Conservation (phyloP, 2,113 vertebrate species). For the Dipodomys ordii region DNA sequence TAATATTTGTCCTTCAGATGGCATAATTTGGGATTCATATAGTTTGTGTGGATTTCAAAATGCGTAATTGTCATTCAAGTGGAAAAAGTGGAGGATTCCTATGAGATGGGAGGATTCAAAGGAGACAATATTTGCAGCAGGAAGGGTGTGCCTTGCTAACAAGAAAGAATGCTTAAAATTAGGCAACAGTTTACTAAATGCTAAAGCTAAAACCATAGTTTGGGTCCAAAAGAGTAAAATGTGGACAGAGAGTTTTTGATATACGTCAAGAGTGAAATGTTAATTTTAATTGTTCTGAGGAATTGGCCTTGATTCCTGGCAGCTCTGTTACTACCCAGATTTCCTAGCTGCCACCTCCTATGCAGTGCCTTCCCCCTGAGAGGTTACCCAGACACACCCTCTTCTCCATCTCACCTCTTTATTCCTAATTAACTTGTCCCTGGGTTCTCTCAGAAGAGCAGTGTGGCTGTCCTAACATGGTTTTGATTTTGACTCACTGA, state of each 20-base stretch:
- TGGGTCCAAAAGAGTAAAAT: constrained; percentile 52
- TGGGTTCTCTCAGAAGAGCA: constrained; percentile 87
- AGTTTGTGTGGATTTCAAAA: constrained; percentile 13
- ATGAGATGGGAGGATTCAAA: background rate
- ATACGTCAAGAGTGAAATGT: constrained; percentile 80
- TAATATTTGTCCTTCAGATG: background rate
- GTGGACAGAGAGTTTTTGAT: constrained; percentile 57
- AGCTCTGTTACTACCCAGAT: constrained; percentile 87
- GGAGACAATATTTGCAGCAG: background rate
- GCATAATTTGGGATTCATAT: constrained; percentile 2
- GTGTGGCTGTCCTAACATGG: constrained; percentile 82
- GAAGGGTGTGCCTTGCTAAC: background rate
- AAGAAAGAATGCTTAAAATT: background rate
- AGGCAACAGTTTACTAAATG: background rate
- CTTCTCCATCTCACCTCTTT: constrained; percentile 84
- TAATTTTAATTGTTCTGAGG: constrained; percentile 84
- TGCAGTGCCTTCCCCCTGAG: constrained; percentile 82
- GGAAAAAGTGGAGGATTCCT: background rate
- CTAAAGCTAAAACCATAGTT: constrained; percentile 5
- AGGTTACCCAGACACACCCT: constrained; percentile 86
- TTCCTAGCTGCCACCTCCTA: constrained; percentile 86
- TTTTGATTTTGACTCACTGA: constrained; percentile 75
- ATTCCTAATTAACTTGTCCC: constrained; percentile 85
- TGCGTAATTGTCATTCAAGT: constrained; percentile 29
- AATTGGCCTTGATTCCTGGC: constrained; percentile 85